A percentile compares a stretch with the other conserved stretches of the same genome.
phyloP scores from a whole-genome alignment of 2,113 vertebrate species.

The Copsychus sechellarum region DNA sequence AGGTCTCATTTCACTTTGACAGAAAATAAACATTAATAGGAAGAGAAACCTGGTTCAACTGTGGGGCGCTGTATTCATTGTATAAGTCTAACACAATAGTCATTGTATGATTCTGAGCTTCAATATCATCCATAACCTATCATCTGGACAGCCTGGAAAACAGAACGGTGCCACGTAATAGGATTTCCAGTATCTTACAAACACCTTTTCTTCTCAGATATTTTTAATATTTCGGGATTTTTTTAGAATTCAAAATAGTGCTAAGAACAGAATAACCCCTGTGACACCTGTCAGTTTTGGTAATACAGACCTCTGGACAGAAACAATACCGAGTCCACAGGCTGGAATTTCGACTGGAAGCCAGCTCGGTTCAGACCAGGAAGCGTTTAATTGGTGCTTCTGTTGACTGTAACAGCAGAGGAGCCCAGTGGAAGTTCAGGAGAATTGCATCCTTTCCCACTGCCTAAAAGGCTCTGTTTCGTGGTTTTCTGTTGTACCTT shows the following conservation, averaged over 20 bases:
- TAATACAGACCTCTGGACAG: slow-evolving; percentile 34
- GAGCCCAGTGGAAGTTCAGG: slow-evolving; percentile 41
- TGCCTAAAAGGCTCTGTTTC: background rate
- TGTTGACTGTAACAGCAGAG: slow-evolving; percentile 56
- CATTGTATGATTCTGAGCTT: background rate
- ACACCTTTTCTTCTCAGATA: slow-evolving; percentile 7
- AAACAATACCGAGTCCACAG: slow-evolving; percentile 19
- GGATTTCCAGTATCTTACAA: background rate
- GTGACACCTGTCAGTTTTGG: slow-evolving; percentile 44
- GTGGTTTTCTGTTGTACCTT: background rate
- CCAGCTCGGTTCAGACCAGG: slow-evolving; percentile 21
- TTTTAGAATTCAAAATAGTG: background rate
- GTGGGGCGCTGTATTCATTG: background rate
- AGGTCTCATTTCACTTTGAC: slow-evolving; percentile 21
- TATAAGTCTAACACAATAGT: slow-evolving; percentile 12
- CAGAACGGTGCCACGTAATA: background rate
- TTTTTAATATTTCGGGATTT: slow-evolving; percentile 38
- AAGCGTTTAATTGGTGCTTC: background rate
- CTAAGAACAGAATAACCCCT: background rate
- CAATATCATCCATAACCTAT: background rate
- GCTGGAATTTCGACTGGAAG: background rate
- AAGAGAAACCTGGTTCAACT: slow-evolving; percentile 23
- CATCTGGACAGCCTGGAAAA: background rate
- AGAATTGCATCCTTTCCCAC: slow-evolving; percentile 14
- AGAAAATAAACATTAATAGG: slow-evolving; percentile 31